phyloP scores from a whole-genome alignment of 1,140 invertebrate genomes.

The Lordiphosa collinella region DNA sequence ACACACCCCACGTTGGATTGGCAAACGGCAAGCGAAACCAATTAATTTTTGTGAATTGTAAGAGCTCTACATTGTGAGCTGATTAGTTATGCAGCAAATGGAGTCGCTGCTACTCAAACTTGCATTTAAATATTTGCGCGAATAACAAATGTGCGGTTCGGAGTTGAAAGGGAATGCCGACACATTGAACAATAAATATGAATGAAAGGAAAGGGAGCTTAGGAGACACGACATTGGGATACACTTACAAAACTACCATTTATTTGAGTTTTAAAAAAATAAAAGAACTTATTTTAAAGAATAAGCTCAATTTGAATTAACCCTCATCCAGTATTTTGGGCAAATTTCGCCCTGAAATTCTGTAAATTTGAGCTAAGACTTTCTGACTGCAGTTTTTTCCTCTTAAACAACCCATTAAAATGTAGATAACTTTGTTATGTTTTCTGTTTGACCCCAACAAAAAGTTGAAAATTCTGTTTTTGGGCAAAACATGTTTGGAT shows the following conservation, averaged over 20 bases:
- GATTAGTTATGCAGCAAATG: constrained; percentile 55
- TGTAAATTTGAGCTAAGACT: too few relatives aligned
- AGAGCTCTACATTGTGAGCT: constrained; percentile 59
- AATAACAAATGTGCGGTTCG: constrained; percentile 28
- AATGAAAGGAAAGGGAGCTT: neutral
- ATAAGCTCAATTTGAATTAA: too few relatives aligned
- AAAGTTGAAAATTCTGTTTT: too few relatives aligned
- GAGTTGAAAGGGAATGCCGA: constrained; percentile 46
- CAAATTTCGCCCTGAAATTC: too few relatives aligned
- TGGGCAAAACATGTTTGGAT: too few relatives aligned
- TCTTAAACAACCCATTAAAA: too few relatives aligned
- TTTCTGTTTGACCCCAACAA: too few relatives aligned
- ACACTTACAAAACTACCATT: neutral
- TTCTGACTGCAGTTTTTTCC: too few relatives aligned
- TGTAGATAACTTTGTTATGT: too few relatives aligned
- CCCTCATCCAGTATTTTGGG: too few relatives aligned
- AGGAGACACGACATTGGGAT: neutral
- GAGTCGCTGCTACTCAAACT: constrained; percentile 13
- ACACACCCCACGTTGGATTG: constrained; percentile 9
- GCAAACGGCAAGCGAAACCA: constrained; percentile 38
- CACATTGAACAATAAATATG: constrained; percentile 37
- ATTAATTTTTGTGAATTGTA: constrained; percentile 73
- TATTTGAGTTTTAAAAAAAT: too few relatives aligned
- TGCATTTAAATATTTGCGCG: constrained; percentile 31
- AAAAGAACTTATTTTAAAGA: too few relatives aligned